Base-by-base conservation (phyloP, 2,113 vertebrate genomes). In the Orientallactaga bullata region DNA sequence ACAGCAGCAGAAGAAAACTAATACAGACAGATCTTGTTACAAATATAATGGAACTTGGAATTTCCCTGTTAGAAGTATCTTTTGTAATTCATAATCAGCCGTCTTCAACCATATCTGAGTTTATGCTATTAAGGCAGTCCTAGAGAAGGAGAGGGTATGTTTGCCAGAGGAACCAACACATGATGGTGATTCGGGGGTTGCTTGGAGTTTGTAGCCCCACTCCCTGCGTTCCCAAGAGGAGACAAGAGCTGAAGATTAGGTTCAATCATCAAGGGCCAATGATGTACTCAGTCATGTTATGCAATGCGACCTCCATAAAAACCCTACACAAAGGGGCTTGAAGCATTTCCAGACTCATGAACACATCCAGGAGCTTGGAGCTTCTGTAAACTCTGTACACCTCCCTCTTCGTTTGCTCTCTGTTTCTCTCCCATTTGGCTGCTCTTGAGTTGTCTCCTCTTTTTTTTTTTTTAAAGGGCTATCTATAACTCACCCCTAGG, bases 361-460 rank as follows among this genome's bases (percentile, higher is more conserved):
- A 68, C 24, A 26, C 1, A 7, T 21, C 2, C 18, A 61, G 6
- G 15, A 16, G 30, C 23, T 51, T 37, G 23, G 13, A 15, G 10
- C 9, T 1, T 28, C 23, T 30, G n/a, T 26, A 47, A 47, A 17
- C 23, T 17, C 72, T 30, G 28, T 21, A 7, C 3, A 2, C 20
- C 16, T 1, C 3, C 3, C 32, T 3, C n/a, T 13, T 5, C 0
- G 8, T 26, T 55, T 55, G 26, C 15, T 39, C 18, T 47, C 1
- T 87, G 32, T 13, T 51, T 39, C 7, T 39, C 32, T 82, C 47
- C 69, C 63, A 39, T 37, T 32, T 74, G 78, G 13, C 65, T 87
- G 18, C 63, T 37, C 24, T 13, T 68, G 2, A 76, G 37, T 39
- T 63, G 15, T 42, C 18, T n/a, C 11, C 37, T 77, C n/a, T n/a